Percentiles rank a stretch among this genome's conserved stretches.
These are phyloP conservation scores for Hozukius guyotensis DNA, from an alignment of 2,797 vertebrate genomes.

Conservation along the genomic window DNA sequence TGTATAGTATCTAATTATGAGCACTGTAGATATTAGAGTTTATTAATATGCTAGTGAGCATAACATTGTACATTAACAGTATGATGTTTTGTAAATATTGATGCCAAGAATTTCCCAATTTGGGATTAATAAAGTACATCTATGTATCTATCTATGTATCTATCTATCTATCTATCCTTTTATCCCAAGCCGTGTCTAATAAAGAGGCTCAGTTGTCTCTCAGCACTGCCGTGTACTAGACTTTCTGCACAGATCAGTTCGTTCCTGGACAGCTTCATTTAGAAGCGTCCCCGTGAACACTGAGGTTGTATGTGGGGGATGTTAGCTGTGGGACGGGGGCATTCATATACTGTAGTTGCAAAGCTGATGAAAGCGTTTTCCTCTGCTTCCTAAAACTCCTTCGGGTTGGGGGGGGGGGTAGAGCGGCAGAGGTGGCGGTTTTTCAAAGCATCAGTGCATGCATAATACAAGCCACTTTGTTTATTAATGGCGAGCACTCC, in stretches of 20 bases:
- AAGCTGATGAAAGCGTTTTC: constrained; percentile 47
- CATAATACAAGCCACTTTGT: constrained; percentile 78
- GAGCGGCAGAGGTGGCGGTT: constrained; percentile 41
- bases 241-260: not conserved
- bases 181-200: not conserved
- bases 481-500: constrained; percentile 75
- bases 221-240: not conserved
- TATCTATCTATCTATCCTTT: no score
- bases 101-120: not conserved
- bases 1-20: not conserved
- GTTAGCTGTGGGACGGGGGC: not conserved
- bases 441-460: constrained; percentile 72
- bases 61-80: not conserved
- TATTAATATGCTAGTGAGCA: not conserved
- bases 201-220: not conserved
- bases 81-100: not conserved
- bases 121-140: no score
- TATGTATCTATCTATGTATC: no score
- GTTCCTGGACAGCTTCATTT: not conserved
- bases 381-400: constrained; percentile 28
- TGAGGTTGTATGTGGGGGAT: not conserved
- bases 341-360: not conserved
- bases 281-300: not conserved
- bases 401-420: not conserved
- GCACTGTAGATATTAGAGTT: not conserved